Conservation (phyloP, 2,113 vertebrate species). For the Microcebus ravelobensis region DNA sequence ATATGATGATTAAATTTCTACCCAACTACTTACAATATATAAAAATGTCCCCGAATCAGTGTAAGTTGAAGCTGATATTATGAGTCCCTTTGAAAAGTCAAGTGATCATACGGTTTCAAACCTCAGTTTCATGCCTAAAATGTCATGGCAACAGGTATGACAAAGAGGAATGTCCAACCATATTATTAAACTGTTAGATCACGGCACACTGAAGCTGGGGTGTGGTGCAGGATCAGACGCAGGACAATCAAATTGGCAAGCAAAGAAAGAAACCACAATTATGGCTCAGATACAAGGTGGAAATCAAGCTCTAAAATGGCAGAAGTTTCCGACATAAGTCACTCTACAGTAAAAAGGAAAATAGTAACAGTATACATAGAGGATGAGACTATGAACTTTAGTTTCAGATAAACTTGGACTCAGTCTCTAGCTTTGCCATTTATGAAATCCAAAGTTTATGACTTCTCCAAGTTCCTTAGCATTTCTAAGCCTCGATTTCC, state of each 20-base stretch:
- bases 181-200: not conserved
- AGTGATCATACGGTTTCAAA: not conserved
- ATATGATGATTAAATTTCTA: conserved; percentile 43
- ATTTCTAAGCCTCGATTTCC: not conserved
- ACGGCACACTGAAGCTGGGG: no score
- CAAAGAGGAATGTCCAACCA: not conserved
- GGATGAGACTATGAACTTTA: no score
- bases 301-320: not conserved
- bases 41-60: not conserved
- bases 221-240: not conserved
- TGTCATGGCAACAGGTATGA: no score
- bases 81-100: not conserved
- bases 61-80: not conserved
- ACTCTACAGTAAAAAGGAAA: not conserved
- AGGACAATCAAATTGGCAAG: not conserved
- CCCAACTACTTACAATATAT: conserved; percentile 23
- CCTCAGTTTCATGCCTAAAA: not conserved
- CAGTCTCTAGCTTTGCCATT: not conserved
- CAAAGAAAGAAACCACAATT: not conserved
- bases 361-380: not conserved
- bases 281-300: not conserved
- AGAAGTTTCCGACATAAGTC: not conserved
- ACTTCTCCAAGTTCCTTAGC: not conserved
- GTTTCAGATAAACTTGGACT: not conserved
- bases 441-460: not conserved